Evolutionary conservation across 2,113 vertebrate species (phyloP).

Genomic region (Chinchilla lanigera): DNA sequence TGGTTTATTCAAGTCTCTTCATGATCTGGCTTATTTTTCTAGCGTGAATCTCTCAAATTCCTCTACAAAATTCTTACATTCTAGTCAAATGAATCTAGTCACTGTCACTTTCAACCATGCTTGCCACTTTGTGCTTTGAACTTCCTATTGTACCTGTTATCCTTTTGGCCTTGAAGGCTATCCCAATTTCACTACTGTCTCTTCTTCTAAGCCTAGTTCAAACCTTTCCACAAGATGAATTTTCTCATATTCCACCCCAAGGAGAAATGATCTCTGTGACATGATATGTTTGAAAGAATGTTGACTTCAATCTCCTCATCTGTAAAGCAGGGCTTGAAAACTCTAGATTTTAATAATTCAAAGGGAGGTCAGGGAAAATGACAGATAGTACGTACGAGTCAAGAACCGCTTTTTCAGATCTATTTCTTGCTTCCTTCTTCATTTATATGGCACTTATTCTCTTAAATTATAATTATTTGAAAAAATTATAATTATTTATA

Average conservation of each 20-base stretch:
- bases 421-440: background rate
- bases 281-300: conserved; percentile 17
- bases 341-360: conserved; percentile 25
- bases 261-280: background rate
- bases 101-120: conserved; percentile 15
- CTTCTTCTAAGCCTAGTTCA: conserved; percentile 28
- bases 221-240: conserved; percentile 18
- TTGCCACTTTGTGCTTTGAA: conserved; percentile 34
- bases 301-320: conserved; percentile 9
- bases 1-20: conserved; percentile 15
- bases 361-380: background rate
- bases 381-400: background rate
- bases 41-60: conserved; percentile 35
- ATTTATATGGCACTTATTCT: background rate
- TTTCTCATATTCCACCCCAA: conserved; percentile 41
- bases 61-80: background rate
- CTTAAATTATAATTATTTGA: background rate
- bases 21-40: conserved; percentile 45
- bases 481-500: background rate
- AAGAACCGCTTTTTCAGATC: conserved; percentile 3
- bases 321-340: conserved; percentile 48
- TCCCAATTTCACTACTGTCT: conserved; percentile 41
- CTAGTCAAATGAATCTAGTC: conserved; percentile 33
- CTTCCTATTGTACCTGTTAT: conserved; percentile 27
- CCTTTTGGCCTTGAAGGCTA: conserved; percentile 52